Conservation (phyloP, 2,888 invertebrate species). For the Phania funesta region DNA sequence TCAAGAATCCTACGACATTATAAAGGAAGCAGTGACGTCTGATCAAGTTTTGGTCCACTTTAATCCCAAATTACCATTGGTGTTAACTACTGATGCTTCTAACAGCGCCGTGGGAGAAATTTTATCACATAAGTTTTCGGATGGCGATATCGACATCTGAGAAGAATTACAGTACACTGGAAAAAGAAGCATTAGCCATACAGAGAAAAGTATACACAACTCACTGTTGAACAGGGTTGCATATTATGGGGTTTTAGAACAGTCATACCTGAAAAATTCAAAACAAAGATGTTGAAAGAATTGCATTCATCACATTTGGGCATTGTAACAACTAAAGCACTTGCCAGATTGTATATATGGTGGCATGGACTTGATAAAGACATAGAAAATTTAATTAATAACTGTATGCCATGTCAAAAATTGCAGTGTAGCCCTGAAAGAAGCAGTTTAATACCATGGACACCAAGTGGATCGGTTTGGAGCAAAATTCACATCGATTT, state of each 20-base stretch:
- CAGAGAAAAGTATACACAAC: slow-evolving; percentile 5
- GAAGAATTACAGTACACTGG: slow-evolving; percentile 29
- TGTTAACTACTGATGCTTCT: slow-evolving; percentile 23
- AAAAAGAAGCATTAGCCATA: slow-evolving; percentile 44
- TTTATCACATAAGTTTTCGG: slow-evolving; percentile 30
- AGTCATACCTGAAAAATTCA: not conserved
- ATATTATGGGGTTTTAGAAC: slow-evolving; percentile 24
- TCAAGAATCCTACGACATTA: not conserved
- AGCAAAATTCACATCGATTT: slow-evolving; percentile 5
- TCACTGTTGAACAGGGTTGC: slow-evolving; percentile 5
- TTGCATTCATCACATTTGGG: slow-evolving; percentile 14
- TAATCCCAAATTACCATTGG: slow-evolving; percentile 34
- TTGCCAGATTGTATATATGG: slow-evolving; percentile 12
- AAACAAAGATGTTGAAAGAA: not conserved
- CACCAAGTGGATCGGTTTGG: not conserved
- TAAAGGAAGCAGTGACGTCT: slow-evolving; percentile 21
- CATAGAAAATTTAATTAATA: not conserved
- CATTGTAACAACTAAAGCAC: slow-evolving; percentile 3
- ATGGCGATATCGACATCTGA: not conserved
- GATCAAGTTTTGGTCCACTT: slow-evolving; percentile 38
- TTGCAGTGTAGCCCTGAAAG: not conserved
- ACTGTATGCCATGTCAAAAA: not conserved
- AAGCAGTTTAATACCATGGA: not conserved
- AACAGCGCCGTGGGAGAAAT: slow-evolving; percentile 37
- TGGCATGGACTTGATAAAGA: slow-evolving; percentile 17